phyloP scores from a whole-genome alignment of 2,113 vertebrate species.

The Thamnophis sirtalis region DNA sequence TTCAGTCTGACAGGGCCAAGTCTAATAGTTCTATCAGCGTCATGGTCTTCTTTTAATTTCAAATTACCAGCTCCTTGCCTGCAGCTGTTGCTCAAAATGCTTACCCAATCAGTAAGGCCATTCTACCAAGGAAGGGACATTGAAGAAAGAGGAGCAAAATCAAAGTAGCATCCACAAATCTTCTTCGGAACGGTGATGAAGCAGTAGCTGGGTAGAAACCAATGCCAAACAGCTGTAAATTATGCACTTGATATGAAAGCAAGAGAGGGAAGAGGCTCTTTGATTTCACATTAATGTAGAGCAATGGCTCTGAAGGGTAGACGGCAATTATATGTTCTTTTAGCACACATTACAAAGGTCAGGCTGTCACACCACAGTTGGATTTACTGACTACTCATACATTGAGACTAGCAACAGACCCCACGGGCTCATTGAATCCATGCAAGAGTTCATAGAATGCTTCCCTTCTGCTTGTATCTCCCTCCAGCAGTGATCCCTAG shows the following conservation, averaged over 20 bases:
- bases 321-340: not conserved
- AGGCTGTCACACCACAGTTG: not conserved
- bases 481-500: not conserved
- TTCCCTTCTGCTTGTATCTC: not conserved
- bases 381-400: slow-evolving; percentile 9
- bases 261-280: slow-evolving; percentile 9
- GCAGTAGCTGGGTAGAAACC: slow-evolving; percentile 13
- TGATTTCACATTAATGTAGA: slow-evolving; percentile 16
- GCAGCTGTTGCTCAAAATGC: slow-evolving; percentile 23
- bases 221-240: slow-evolving; percentile 12
- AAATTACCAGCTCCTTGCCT: slow-evolving; percentile 14
- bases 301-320: not conserved
- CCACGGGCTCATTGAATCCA: not conserved
- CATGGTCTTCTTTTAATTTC: slow-evolving; percentile 27
- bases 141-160: not conserved
- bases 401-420: slow-evolving; percentile 11
- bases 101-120: not conserved
- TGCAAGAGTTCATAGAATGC: not conserved
- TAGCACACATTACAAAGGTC: slow-evolving; percentile 4
- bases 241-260: slow-evolving; percentile 2
- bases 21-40: slow-evolving; percentile 19
- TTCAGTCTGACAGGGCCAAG: slow-evolving; percentile 18
- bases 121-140: not conserved
- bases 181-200: slow-evolving; percentile 4
- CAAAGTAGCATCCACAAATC: slow-evolving; percentile 13